Percentiles rank a stretch among this genome's conserved stretches.
phyloP scores from a whole-genome alignment of 2,888 invertebrate genomes.

The Cataglyphis albicans region DNA sequence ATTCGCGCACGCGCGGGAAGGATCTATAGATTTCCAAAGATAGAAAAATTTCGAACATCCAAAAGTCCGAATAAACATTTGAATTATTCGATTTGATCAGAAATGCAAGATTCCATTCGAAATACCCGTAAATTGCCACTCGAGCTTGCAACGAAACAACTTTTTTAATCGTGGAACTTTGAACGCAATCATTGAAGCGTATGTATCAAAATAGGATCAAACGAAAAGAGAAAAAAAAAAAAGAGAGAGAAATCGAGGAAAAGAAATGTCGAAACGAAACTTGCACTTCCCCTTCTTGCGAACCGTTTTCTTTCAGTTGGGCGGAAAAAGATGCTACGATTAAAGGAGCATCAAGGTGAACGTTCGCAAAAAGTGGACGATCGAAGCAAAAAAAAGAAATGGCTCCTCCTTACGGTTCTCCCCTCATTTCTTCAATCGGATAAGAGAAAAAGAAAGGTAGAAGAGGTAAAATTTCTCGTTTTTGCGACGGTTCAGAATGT shows the following conservation, averaged over 20 bases:
- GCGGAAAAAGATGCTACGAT: conserved; percentile 27
- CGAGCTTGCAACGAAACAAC: conserved; percentile 62
- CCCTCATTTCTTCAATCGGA: background rate
- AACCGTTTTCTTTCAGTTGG: conserved; percentile 23
- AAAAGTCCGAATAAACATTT: background rate
- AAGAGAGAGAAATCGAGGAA: background rate
- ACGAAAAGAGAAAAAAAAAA: background rate
- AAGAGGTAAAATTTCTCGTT: conserved; percentile 25
- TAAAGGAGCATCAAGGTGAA: conserved; percentile 29
- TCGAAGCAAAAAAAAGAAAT: conserved; percentile 21
- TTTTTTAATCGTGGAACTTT: conserved; percentile 69
- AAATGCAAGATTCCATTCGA: background rate
- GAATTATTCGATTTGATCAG: background rate
- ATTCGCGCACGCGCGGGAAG: too few species aligned
- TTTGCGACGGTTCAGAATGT: background rate
- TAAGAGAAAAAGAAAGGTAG: conserved; percentile 3
- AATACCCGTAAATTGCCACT: conserved; percentile 7
- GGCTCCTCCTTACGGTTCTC: background rate
- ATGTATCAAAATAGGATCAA: conserved; percentile 22
- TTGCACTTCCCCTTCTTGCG: background rate
- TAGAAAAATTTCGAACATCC: background rate
- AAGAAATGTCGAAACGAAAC: background rate
- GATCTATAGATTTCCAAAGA: background rate
- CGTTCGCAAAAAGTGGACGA: conserved; percentile 18
- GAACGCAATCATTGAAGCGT: conserved; percentile 22